Conservation (phyloP, 2,888 invertebrate genomes). For the Craniophora ligustri region DNA sequence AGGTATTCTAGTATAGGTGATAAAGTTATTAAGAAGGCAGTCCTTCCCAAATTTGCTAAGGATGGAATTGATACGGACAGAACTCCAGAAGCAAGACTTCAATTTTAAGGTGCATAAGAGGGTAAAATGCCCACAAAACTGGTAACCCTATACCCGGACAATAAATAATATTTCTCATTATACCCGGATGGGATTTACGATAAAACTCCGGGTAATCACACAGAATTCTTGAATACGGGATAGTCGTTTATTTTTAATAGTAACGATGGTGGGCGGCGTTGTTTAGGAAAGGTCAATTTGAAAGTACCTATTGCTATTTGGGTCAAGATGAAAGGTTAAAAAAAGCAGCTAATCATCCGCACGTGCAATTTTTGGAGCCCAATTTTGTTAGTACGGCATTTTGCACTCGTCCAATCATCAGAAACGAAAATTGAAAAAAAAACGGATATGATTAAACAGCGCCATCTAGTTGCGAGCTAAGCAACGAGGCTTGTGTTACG, state of each 20-base stretch:
- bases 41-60: no score
- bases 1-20: no score
- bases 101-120: conserved; percentile 23
- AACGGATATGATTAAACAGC: no score
- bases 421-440: no score
- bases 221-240: conserved; percentile 50
- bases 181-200: conserved; percentile 63
- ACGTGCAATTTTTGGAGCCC: background rate
- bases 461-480: no score
- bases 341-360: background rate
- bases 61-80: no score
- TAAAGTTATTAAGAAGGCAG: no score
- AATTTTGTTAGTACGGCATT: no score
- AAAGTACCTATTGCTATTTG: background rate
- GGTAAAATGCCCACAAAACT: conserved; percentile 15
- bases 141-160: conserved; percentile 51
- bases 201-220: conserved; percentile 63
- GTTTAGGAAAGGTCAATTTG: background rate
- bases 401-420: no score
- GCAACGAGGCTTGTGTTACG: no score
- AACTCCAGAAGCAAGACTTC: no score
- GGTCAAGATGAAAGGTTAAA: background rate
- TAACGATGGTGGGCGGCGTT: conserved; percentile 10
- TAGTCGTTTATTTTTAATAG: conserved; percentile 47
- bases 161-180: conserved; percentile 85